phyloP scores from a whole-genome alignment of 2,888 invertebrate genomes.

The Sisyra terminalis region DNA sequence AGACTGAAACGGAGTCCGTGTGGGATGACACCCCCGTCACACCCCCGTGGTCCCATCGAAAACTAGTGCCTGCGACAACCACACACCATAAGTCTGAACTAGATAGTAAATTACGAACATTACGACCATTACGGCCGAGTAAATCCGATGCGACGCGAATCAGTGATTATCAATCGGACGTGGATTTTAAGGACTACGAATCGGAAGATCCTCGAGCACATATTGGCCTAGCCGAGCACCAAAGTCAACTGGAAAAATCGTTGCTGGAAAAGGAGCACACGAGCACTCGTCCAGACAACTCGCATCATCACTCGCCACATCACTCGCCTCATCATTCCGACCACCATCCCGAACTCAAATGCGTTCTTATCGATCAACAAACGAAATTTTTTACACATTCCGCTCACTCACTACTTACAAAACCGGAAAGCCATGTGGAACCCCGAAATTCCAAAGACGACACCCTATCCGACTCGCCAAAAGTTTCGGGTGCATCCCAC shows the following conservation, averaged over 20 bases:
- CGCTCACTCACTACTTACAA: neutral
- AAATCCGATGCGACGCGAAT: neutral
- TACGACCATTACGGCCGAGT: neutral
- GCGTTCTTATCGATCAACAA: neutral
- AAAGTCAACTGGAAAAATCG: constrained; percentile 5
- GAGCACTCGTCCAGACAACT: neutral
- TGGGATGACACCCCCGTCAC: neutral
- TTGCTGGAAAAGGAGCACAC: constrained; percentile 5
- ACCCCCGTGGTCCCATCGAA: constrained; percentile 1
- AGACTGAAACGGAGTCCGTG: neutral
- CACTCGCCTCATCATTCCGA: neutral
- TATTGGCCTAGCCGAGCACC: neutral
- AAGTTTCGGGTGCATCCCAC: neutral
- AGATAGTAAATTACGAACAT: neutral
- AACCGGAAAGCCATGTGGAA: neutral
- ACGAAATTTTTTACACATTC: neutral
- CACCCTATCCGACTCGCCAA: neutral
- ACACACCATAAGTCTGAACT: constrained; percentile 2
- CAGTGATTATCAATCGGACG: constrained; percentile 1
- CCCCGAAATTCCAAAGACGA: neutral
- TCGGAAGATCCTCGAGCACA: constrained; percentile 6
- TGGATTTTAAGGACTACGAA: constrained; percentile 4
- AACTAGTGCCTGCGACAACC: constrained; percentile 2
- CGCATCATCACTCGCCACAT: too few relatives aligned
- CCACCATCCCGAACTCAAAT: neutral